Base-by-base conservation (phyloP, 2,113 vertebrate genomes). In the Cebus imitator region DNA sequence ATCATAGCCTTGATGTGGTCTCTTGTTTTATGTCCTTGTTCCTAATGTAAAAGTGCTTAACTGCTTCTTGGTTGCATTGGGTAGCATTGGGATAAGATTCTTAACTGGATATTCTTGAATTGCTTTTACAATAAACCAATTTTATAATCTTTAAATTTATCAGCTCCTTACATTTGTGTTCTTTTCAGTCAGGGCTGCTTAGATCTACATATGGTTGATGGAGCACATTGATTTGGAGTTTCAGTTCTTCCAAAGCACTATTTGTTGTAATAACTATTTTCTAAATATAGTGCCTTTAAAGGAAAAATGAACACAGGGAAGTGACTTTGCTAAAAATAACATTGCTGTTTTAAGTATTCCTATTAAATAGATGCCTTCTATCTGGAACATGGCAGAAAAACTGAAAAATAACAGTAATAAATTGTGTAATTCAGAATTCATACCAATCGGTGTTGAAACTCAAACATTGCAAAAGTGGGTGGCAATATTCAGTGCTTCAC, bases 361-460 rank as follows among this genome's bases (percentile, higher is more conserved):
- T 97, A 92, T 92, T 94, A 95, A 95, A 73, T 96, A 96, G 72
- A 93, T 97, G 95, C 79, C 80, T 97, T 98, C 95, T 95, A 61
- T 84, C 87, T 83, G 94, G 94, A 90, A 95, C 81, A 1, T 23
- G 91, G 93, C 95, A 97, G 92, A 94, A 96, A 97, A 73, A 32
- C 84, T 97, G 98, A 98, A 68, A 90, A 95, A 68, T 89, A 96
- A 85, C 96, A 92, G 84, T 88, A 86, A 98, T 83, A 64, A 93
- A 68, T 37, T 90, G 27, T n/a, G 32, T 40, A 92, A 96, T 98
- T 98, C 93, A 95, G 98, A 98, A 95, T 91, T 91, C 96, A 87
- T 97, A 98, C 98, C 98, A 98, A 98, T 99, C 99, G 99, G 99
- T 99, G 99, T 99, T 99, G 98, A 98, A 98, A 97, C 97, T 98